Base-by-base conservation (phyloP, 37 sponge, comb jelly and placozoan species). In the Eunapius fragilis region DNA sequence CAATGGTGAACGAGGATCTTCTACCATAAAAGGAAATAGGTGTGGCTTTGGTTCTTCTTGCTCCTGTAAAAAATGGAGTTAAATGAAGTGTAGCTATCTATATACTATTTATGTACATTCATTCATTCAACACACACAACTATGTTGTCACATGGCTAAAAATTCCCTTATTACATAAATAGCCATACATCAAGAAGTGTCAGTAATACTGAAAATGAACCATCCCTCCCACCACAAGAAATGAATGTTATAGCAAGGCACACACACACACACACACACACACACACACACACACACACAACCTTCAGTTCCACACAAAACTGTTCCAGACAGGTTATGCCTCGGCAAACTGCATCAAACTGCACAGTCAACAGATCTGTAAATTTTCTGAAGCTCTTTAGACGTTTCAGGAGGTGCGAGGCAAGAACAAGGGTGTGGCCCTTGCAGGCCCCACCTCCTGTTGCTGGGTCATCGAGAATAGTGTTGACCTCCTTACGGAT, bases 341-440 rank as follows among this genome's bases (percentile, higher is more conserved):
- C 87, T 76, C 75, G 31, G 33, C 68, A 79, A 24, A 84, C 67
- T 13, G 76, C 35, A 24, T 78, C 48, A 67, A 68, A 90, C 19
- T 87, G 28, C 10, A 70, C 74, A 3, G 84, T 80, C 48, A 92
- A 74, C 0, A 87, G 74, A 31, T 45, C 76, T 35, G 76, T 76
- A 75, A 92, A 84, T 26, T 47, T 71, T 7, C 28, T 0, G 72
- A 74, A 83, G 30, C 92, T 88, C 47, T 79, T 33, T 37, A 81
- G 74, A 47, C 84, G 80, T 67, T 79, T 84, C n/a, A 85, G 76
- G 17, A 92, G 50, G 32, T 83, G 80, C 38, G 83, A 69, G n/a
- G 75, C 72, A 12, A 92, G 80, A 14, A 80, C 76, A n/a, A 92
- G 45, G 7, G 84, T 84, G 79, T 92, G 89, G 19, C 92, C 92